Conservation (phyloP, 2,797 vertebrate species). For the Merluccius polli region DNA sequence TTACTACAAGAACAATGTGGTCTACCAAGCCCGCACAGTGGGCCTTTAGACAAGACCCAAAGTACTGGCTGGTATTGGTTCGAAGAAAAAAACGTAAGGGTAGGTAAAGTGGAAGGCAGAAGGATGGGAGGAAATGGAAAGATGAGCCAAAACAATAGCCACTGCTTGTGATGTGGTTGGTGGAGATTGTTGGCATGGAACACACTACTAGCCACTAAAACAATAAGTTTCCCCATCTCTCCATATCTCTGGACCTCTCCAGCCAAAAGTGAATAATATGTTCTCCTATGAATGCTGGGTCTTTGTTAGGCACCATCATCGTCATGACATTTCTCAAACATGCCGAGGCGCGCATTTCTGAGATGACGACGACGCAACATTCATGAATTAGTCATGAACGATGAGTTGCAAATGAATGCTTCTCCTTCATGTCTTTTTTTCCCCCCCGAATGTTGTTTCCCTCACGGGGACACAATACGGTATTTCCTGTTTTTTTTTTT, state of each 20-base stretch:
- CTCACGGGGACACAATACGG: neutral
- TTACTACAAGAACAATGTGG: constrained; percentile 44
- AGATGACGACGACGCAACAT: neutral
- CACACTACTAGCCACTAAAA: too few species aligned
- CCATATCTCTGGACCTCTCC: neutral
- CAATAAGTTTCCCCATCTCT: too few species aligned
- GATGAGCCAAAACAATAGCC: neutral
- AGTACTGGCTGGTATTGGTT: neutral
- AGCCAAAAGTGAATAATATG: neutral
- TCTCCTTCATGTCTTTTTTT: neutral
- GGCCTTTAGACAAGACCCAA: neutral
- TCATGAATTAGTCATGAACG: neutral
- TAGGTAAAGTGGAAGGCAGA: too few species aligned
- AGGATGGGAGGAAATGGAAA: neutral
- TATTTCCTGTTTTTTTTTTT: neutral
- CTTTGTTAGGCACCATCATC: neutral
- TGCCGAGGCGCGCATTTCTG: neutral
- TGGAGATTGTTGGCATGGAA: too few species aligned
- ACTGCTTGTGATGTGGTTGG: too few species aligned
- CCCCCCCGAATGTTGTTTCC: neutral
- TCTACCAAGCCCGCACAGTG: constrained; percentile 18
- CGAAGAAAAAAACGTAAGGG: too few species aligned
- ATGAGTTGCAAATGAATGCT: neutral
- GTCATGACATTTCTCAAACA: neutral
- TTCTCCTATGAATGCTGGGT: neutral